These are phyloP conservation scores for Plutella xylostella DNA, from an alignment of 2,888 invertebrate genomes.

Conservation along the genomic window DNA sequence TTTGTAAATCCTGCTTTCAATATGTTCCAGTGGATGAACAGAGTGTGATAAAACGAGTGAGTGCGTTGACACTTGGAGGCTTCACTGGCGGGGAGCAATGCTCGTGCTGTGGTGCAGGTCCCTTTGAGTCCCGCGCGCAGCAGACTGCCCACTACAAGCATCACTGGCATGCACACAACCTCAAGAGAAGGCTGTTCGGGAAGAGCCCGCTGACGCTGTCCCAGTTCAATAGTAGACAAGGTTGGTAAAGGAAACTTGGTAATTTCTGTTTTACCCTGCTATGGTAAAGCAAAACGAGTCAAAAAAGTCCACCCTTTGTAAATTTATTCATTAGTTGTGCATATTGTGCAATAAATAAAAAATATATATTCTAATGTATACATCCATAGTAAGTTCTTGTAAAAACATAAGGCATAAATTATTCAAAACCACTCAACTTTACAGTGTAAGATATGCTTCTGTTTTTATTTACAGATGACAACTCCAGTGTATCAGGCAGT, in stretches of 20 bases:
- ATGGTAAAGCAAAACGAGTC: too few relatives aligned
- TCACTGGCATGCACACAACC: constrained; percentile 88
- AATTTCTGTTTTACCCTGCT: too few relatives aligned
- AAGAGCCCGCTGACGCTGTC: constrained; percentile 43
- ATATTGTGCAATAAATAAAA: too few relatives aligned
- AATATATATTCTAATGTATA: too few relatives aligned
- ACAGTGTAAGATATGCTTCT: too few relatives aligned
- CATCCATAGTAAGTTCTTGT: too few relatives aligned
- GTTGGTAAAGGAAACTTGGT: too few relatives aligned
- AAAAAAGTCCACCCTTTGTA: too few relatives aligned
- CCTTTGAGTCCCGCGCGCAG: constrained; percentile 69
- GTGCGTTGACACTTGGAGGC: constrained; percentile 45
- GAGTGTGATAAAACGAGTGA: constrained; percentile 54
- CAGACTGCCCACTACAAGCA: constrained; percentile 83
- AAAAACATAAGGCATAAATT: too few relatives aligned
- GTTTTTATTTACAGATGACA: constrained; percentile 36
- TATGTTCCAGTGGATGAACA: constrained; percentile 48
- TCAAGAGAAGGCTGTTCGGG: constrained; percentile 77
- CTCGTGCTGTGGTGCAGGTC: constrained; percentile 59
- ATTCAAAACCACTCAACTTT: too few relatives aligned
- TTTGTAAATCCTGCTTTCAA: not conserved
- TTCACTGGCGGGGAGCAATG: constrained; percentile 49
- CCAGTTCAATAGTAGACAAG: constrained; percentile 52
- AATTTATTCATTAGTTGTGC: too few relatives aligned
- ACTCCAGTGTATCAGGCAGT: constrained; percentile 54